A percentile compares a stretch with the other conserved stretches of the same genome.
phyloP scores from a whole-genome alignment of 2,113 vertebrate genomes.

The Pithys albifrons region DNA sequence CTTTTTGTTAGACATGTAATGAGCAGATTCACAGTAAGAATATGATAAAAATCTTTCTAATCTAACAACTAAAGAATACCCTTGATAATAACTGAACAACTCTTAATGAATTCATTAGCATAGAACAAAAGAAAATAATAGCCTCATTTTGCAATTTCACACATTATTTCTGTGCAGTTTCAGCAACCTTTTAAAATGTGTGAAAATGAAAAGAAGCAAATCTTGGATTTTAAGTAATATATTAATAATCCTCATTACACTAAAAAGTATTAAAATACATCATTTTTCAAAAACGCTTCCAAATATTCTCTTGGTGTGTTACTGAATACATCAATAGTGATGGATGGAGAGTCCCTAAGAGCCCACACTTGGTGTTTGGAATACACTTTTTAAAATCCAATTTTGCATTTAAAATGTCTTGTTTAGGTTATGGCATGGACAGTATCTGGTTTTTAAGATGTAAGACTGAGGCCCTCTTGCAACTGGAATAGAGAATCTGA shows the following conservation, averaged over 20 bases:
- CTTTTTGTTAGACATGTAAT: neutral
- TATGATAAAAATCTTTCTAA: constrained; percentile 43
- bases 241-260: neutral
- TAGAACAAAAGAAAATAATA: constrained; percentile 40
- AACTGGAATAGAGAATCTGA: neutral
- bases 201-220: neutral
- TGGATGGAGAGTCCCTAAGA: neutral
- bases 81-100: constrained; percentile 26
- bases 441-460: neutral
- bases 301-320: neutral
- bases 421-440: neutral
- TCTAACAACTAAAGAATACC: constrained; percentile 13
- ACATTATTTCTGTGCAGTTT: neutral
- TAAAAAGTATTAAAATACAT: neutral
- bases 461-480: neutral
- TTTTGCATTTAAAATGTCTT: neutral
- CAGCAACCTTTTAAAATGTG: neutral
- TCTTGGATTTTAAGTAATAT: neutral
- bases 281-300: neutral
- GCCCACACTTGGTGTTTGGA: neutral
- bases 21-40: neutral
- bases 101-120: constrained; percentile 50
- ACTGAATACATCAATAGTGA: neutral
- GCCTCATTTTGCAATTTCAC: constrained; percentile 32
- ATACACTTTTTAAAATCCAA: neutral